phyloP scores from a whole-genome alignment of 1,140 invertebrate genomes.

The Rhagoletis zephyria region DNA sequence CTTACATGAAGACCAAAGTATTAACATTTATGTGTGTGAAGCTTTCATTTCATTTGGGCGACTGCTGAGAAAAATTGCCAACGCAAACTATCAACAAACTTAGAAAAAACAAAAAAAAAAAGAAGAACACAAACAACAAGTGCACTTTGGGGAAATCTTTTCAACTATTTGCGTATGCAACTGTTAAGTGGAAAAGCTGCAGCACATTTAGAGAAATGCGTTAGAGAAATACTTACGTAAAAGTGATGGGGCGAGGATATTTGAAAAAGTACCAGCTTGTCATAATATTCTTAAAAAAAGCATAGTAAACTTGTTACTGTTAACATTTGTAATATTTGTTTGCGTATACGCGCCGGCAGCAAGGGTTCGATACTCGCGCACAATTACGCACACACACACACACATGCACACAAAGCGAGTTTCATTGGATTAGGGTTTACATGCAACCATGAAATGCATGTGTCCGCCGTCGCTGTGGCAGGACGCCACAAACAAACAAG shows the following conservation, averaged over 20 bases:
- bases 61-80: slow-evolving; percentile 50
- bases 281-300: slow-evolving; percentile 25
- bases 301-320: slow-evolving; percentile 36
- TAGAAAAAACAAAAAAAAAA: neutral
- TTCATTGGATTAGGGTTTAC: slow-evolving; percentile 40
- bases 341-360: neutral
- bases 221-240: neutral
- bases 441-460: neutral
- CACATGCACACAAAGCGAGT: neutral
- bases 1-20: slow-evolving; percentile 42
- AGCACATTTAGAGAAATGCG: slow-evolving; percentile 14
- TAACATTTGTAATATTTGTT: slow-evolving; percentile 49
- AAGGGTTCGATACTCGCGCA: neutral
- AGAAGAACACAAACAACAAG: neutral
- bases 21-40: slow-evolving; percentile 9
- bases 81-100: slow-evolving; percentile 31
- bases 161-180: slow-evolving; percentile 50
- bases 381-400: neutral
- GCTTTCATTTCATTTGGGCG: neutral
- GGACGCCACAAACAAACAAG: no score
- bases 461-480: slow-evolving; percentile 15
- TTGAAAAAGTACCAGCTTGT: slow-evolving; percentile 43
- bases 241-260: slow-evolving; percentile 7
- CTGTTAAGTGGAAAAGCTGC: slow-evolving; percentile 49
- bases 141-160: slow-evolving; percentile 50